Conservation (phyloP, 1,140 invertebrate genomes). For the Heliothis subflexa region DNA sequence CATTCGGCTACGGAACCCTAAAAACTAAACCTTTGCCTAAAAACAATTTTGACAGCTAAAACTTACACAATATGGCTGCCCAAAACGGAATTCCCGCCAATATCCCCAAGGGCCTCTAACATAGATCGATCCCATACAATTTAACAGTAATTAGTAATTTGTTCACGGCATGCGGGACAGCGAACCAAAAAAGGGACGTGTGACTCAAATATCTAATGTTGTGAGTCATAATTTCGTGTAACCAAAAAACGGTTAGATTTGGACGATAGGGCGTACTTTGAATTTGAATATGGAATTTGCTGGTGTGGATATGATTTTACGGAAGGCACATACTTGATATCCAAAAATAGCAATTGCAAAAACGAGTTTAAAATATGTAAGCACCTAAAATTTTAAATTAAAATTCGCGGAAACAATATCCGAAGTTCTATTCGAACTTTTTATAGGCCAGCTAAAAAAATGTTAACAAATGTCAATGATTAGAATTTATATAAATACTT, state of each 20-base stretch:
- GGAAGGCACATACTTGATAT: background rate
- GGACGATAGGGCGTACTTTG: slow-evolving; percentile 24
- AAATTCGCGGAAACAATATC: no score
- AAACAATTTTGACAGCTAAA: slow-evolving; percentile 22
- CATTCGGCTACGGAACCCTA: no score
- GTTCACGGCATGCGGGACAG: slow-evolving; percentile 32
- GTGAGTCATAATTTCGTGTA: slow-evolving; percentile 25
- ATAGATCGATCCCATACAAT: slow-evolving; percentile 30
- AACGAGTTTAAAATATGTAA: no score
- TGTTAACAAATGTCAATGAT: background rate
- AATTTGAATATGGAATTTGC: slow-evolving; percentile 32
- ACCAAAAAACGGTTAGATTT: slow-evolving; percentile 32
- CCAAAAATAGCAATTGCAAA: no score
- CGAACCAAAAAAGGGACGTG: background rate
- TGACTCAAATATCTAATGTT: slow-evolving; percentile 33
- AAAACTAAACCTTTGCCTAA: no score
- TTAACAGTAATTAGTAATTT: slow-evolving; percentile 34
- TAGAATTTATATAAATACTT: no score
- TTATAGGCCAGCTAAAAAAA: background rate
- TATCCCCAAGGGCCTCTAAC: slow-evolving; percentile 15
- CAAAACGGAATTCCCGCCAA: slow-evolving; percentile 23
- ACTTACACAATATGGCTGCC: background rate
- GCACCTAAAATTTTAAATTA: no score
- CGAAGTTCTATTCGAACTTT: background rate
- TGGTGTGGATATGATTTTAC: background rate